phyloP scores from a whole-genome alignment of 2,888 invertebrate genomes.

The Epinotia demarniana region DNA sequence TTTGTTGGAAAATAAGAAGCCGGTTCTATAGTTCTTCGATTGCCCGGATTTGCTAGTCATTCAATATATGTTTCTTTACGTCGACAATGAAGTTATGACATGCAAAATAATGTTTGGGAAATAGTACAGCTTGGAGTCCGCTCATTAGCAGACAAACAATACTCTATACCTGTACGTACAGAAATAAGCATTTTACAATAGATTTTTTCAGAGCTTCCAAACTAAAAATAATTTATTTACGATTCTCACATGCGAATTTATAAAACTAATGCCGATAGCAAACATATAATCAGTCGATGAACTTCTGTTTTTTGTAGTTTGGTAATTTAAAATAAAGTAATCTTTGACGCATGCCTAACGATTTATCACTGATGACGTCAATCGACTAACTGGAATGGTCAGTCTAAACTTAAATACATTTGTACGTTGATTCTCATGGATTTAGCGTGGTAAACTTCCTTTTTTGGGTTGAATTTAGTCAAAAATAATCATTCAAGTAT shows the following conservation, averaged over 20 bases:
- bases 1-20: too few relatives aligned
- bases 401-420: conserved; percentile 25
- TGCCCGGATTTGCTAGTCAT: background rate
- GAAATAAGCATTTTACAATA: background rate
- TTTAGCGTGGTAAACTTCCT: background rate
- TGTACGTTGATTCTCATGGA: conserved; percentile 29
- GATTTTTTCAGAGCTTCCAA: background rate
- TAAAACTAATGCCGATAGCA: background rate
- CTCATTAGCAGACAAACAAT: background rate
- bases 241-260: background rate
- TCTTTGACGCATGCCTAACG: conserved; percentile 35
- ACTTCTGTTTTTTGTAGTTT: conserved; percentile 39
- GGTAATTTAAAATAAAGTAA: conserved; percentile 42
- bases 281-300: conserved; percentile 35
- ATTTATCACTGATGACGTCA: conserved; percentile 50
- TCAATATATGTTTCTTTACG: background rate
- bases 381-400: conserved; percentile 39
- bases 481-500: background rate
- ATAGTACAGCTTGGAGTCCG: background rate
- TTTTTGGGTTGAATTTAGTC: background rate
- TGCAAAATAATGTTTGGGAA: background rate
- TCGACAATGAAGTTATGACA: background rate
- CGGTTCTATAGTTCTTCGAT: background rate
- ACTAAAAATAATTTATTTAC: background rate
- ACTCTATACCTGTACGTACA: background rate